Base-by-base conservation (phyloP, 2,888 invertebrate genomes). In the Schrankia costaestrigalis region DNA sequence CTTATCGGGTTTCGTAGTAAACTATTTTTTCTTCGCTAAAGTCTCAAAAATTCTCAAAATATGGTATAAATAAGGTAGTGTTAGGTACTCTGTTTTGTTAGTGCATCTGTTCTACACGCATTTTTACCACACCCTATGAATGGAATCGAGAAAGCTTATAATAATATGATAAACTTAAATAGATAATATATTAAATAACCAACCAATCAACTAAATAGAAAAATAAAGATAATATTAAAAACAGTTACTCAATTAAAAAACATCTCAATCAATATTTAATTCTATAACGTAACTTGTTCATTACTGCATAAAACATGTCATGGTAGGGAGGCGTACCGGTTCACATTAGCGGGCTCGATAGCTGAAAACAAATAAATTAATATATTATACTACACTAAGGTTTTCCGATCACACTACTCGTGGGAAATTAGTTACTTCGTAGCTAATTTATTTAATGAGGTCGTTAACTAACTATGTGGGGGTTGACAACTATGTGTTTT, bases 311-410 rank as follows among this genome's bases (percentile, higher is more conserved):
- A 54, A 52, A 54, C 68, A 66, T 78, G 54, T 59, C 57, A 43
- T 56, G 63, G 65, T 63, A 67, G 63, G 52, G 46, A 56, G 69
- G 57, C 50, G 49, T 60, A 54, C 57, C 57, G 50, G 52, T 63
- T 67, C 65, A 74, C 75, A 78, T 82, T 76, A 81, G 66, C 60
- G 53, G 39, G 54, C 72, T 84, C 79, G 80, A 82, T 80, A 84
- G 71, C 63, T 58, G 79, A 79, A 81, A 83, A 73, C 81, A 78
- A 81, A n/a, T n/a, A n/a, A n/a, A 85, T 84, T 81, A 84, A 83
- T 84, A 78, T 75, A 83, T 83, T 83, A 82, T 78, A 60, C 70
- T 63, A 46, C 46, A 42, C 60, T 71, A 55, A 63, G 41, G 59
- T 55, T 71, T 71, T 71, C 71, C 57, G 70, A 71, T 70, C 77